Percentiles rank a stretch among this genome's conserved stretches.
Conservation (phyloP, 2,797 vertebrate genomes). For the Sparus aurata region DNA sequence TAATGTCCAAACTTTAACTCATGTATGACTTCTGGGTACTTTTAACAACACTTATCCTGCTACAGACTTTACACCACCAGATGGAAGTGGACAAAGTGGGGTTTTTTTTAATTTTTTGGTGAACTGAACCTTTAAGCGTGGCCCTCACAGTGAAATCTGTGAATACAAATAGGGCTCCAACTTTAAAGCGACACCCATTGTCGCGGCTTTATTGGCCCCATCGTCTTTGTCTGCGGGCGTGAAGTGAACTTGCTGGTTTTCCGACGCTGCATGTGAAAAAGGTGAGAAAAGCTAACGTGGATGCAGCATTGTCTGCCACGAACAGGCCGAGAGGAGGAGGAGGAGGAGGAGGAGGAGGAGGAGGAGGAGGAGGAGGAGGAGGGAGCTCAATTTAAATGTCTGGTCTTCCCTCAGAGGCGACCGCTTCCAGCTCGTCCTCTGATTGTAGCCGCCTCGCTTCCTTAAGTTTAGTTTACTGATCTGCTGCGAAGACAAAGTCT, state of each 20-base stretch:
- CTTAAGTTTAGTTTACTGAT: slow-evolving; percentile 5
- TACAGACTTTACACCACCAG: neutral
- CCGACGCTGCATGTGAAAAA: slow-evolving; percentile 77
- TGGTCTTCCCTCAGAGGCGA: slow-evolving; percentile 8
- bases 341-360: neutral
- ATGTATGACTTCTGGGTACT: too few relatives aligned
- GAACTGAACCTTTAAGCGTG: slow-evolving; percentile 15
- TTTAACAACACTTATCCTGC: too few relatives aligned
- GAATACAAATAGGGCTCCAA: slow-evolving; percentile 58
- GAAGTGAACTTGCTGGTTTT: slow-evolving; percentile 73
- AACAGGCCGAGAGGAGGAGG: slow-evolving; percentile 30
- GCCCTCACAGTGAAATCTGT: slow-evolving; percentile 40
- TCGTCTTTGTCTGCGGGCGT: slow-evolving; percentile 66
- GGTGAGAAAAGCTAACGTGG: slow-evolving; percentile 56
- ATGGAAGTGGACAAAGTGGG: neutral
- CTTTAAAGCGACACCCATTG: slow-evolving; percentile 71
- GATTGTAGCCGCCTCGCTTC: slow-evolving; percentile 20
- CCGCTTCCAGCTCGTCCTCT: neutral
- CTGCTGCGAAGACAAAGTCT: neutral
- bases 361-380: neutral
- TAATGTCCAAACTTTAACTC: too few relatives aligned
- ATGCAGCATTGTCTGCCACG: slow-evolving; percentile 48
- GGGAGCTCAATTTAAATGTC: slow-evolving; percentile 23
- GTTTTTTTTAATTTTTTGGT: neutral
- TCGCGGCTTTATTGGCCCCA: slow-evolving; percentile 69